Evolutionary conservation across 1,140 invertebrate genomes (phyloP), one percentile per base, ranked within the genome.

Genomic region (Anoplolepis gracilipes): DNA sequence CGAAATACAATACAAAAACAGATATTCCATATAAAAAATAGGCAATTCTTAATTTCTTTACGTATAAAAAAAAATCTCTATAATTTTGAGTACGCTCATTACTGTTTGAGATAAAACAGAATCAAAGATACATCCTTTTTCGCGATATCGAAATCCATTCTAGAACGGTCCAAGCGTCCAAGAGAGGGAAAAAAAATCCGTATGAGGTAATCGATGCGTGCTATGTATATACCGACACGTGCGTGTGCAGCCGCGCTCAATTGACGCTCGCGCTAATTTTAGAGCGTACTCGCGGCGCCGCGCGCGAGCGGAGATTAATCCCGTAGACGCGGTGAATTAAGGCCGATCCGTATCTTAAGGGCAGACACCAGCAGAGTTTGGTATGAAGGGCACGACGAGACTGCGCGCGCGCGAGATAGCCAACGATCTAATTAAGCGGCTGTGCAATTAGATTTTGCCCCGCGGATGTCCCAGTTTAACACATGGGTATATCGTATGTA

Each of bases 271-370:
- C 70, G 76, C 77, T 90, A 90, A 90, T 87, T 90, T 89, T 90
- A 89, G 88, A 61, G 42, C 73, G 85, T 70, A 36, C 65, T n/a
- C 73, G 73, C 55, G 67, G 73, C 55, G 70, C 49, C 73, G 46
- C 46, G 46, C 79, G 67, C 59, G 30, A 89, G 46, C 67, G 76
- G 76, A 73, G 84, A 90, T 88, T 85, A 90, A 90, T 82, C 65
- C 77, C 62, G 85, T 65, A 79, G 88, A 72, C 73, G 76, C 85
- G 75, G 57, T 73, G 88, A 90, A 90, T 90, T 90, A 90, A 90
- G 81, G 88, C 81, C 78, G 88, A 90, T 90, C 67, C 76, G 67
- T 90, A 90, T 90, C 89, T 84, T 64, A 69, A 90, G 88, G 87
- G 87, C 75, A 87, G 69, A 61, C 46, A 49, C 61, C 75, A n/a